Evolutionary conservation across 1,140 invertebrate species (phyloP), one percentile per base, ranked within the genome.

Genomic region (Trachymyrmex septentrionalis): DNA sequence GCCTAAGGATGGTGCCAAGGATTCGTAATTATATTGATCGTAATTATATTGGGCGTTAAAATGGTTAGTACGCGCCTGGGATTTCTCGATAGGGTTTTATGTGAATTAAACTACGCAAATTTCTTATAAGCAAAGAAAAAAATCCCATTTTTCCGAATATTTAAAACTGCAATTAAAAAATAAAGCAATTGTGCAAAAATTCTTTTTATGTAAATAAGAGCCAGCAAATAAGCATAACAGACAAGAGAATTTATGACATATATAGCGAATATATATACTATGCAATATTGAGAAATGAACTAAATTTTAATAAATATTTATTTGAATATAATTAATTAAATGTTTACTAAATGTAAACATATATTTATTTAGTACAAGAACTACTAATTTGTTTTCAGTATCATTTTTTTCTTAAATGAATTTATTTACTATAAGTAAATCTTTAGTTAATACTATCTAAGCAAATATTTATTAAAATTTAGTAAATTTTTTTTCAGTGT

Each of bases 1-100:
- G 48, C 24, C 59, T 24, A 66, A 78, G 6, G 34, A 44, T 12
- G 16, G 19, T 66, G 64, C 14, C 44, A 12, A 66, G 19, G 24
- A 66, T 6, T 66, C 44, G 6, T 64, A 66, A 78, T 66, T 64
- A 30, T 64, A 34, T 78, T 24, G 59, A 66, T 78, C 24, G 19
- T 1, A 30, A 30, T 30, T 30, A 30, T 30, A 66, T 30, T 30
- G 19, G 3, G 19, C 10, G 10, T 66, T 61, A 5, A 66, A 78
- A 64, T 77, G 63, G 34, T 64, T 78, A 48, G 10, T 21, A 48
- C 19, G 6, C 16, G 0, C 21, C 24, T 48, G 38, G 3, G 1
- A 1, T 44, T 24, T 38, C 12, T 69, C 21, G n/a, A 48, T 48
- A 34, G 5, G 2, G 3, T 69, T 69, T 48, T 21, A 48, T 24